Percentiles rank a stretch among this genome's conserved stretches.
Evolutionary conservation across 2,113 vertebrate species (phyloP).

Genomic region (Indicator maculatus): DNA sequence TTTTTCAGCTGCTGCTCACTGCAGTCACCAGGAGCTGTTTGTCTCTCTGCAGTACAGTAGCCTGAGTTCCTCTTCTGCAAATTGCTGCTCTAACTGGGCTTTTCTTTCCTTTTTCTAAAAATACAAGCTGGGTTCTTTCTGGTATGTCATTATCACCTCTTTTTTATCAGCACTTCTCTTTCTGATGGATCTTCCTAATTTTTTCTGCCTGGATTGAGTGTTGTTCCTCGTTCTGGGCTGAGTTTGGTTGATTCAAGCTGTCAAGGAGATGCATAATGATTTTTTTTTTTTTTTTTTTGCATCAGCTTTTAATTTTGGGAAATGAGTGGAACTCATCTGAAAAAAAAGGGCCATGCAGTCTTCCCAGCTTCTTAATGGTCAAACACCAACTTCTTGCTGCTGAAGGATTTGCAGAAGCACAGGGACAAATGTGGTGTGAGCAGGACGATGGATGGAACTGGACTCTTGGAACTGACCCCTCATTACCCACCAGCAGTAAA

Average conservation of each 20-base stretch:
- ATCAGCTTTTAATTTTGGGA: slow-evolving; percentile 59
- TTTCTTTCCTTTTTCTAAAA: slow-evolving; percentile 56
- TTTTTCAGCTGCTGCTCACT: not conserved
- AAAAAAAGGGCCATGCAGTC: not conserved
- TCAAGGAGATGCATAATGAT: slow-evolving; percentile 48
- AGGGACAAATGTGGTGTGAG: not conserved
- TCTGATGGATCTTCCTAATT: slow-evolving; percentile 47
- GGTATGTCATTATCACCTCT: slow-evolving; percentile 44
- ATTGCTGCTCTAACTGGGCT: slow-evolving; percentile 26
- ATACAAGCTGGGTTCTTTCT: slow-evolving; percentile 34
- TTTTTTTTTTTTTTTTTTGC: slow-evolving; percentile 11
- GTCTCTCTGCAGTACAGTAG: not conserved
- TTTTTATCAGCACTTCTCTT: slow-evolving; percentile 53
- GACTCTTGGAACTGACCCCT: not conserved
- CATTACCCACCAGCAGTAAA: not conserved
- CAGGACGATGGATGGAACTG: not conserved
- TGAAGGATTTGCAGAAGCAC: accelerated
- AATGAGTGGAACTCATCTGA: not conserved
- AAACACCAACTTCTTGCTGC: not conserved
- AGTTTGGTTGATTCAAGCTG: slow-evolving; percentile 45
- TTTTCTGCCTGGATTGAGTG: slow-evolving; percentile 38
- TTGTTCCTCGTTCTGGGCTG: not conserved
- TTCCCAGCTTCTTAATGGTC: not conserved
- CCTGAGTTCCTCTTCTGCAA: slow-evolving; percentile 33
- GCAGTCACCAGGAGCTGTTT: not conserved